A percentile compares a stretch with the other conserved stretches of the same genome.
Conservation (phyloP, 2,113 vertebrate genomes). For the Platichthys flesus region DNA sequence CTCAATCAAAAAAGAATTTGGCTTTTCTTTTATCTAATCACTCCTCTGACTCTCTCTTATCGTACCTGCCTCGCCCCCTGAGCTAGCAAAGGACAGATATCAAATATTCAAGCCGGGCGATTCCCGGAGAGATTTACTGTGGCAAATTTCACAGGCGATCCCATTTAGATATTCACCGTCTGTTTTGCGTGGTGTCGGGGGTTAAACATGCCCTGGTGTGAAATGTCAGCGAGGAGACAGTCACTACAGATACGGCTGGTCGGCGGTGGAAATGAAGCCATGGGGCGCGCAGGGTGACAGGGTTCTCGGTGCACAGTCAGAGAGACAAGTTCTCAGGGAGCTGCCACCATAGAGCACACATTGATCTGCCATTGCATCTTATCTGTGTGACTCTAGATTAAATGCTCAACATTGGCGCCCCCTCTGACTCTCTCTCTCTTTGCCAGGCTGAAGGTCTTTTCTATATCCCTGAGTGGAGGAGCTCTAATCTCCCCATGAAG, state of each 20-base stretch:
- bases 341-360: slow-evolving; percentile 77
- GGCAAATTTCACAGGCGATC: slow-evolving; percentile 75
- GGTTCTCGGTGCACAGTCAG: slow-evolving; percentile 69
- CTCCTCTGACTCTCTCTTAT: slow-evolving; percentile 76
- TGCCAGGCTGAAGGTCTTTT: slow-evolving; percentile 77
- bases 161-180: slow-evolving; percentile 79
- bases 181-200: slow-evolving; percentile 61
- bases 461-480: slow-evolving; percentile 78
- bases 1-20: slow-evolving; percentile 69
- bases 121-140: slow-evolving; percentile 79
- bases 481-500: slow-evolving; percentile 81
- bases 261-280: slow-evolving; percentile 74
- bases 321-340: slow-evolving; percentile 77
- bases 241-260: slow-evolving; percentile 67
- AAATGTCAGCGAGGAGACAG: slow-evolving; percentile 72
- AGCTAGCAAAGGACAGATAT: slow-evolving; percentile 71
- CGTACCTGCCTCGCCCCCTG: slow-evolving; percentile 56
- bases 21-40: slow-evolving; percentile 75
- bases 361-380: slow-evolving; percentile 83
- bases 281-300: slow-evolving; percentile 67
- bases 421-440: slow-evolving; percentile 56
- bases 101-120: slow-evolving; percentile 76
- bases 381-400: slow-evolving; percentile 84
- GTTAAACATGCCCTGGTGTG: slow-evolving; percentile 72
- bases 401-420: slow-evolving; percentile 78